Evolutionary conservation across 2,113 vertebrate genomes (phyloP), one percentile per base, ranked within the genome.

Genomic region (Blennius ocellaris): DNA sequence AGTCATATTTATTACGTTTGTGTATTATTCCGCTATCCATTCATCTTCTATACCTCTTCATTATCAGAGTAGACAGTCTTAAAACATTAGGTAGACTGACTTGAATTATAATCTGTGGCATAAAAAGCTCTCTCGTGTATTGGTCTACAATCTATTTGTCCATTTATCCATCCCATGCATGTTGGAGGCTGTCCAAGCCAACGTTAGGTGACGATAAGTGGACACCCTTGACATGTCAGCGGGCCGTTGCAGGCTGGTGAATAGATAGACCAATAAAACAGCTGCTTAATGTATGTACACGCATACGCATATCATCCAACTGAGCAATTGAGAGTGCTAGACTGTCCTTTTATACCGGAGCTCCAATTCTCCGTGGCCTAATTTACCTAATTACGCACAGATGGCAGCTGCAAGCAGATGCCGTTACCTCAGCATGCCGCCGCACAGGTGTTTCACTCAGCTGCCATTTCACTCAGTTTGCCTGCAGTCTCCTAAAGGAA

Each of bases 351-450:
- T 52, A 45, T 16, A 49, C 64, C 61, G 70, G 47, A 51, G 44
- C 69, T 62, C 55, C 84, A 84, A 50, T 59, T 82, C 84, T 79
- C 77, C 65, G 17, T 72, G 73, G 79, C 62, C 74, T 84, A 72
- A 82, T 90, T 86, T 78, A 67, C 59, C 73, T 89, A 90, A 90
- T 90, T 78, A 66, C 75, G 69, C 75, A 78, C 91, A 91, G 89
- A 90, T 90, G 91, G 83, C 78, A 56, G 68, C 76, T 76, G 73
- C 74, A 80, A 61, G 67, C 78, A 77, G 67, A 84, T 81, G 80
- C 78, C 60, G 65, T 86, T 70, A 83, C 74, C 77, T 59, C 73
- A 73, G 69, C 40, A 49, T 72, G 69, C 69, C 72, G 83, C 62
- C 43, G 55, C 83, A 82, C 86, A 90, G 86, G 81, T 90, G 87